Conservation (phyloP, 2,797 vertebrate species). For the Oophaga sylvatica region DNA sequence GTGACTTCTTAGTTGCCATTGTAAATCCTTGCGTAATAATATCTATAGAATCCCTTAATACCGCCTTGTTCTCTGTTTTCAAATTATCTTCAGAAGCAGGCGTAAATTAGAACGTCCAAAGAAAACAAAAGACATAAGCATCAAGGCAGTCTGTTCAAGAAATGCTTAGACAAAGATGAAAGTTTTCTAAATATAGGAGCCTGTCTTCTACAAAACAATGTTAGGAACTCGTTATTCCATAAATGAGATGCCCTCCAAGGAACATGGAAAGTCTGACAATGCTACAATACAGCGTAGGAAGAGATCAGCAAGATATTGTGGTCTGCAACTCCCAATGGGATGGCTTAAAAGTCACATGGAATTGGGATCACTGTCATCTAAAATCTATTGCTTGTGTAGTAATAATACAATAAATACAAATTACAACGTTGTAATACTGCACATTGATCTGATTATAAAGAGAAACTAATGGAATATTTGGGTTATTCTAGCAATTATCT, state of each 20-base stretch:
- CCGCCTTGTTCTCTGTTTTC: constrained; percentile 37
- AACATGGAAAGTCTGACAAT: constrained; percentile 49
- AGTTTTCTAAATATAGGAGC: constrained; percentile 48
- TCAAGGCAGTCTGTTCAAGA: constrained; percentile 23
- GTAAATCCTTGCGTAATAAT: constrained; percentile 35
- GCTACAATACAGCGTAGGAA: constrained; percentile 34
- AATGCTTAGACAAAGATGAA: constrained; percentile 14
- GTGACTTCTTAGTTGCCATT: constrained; percentile 58
- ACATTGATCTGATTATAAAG: background rate
- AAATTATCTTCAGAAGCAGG: constrained; percentile 46
- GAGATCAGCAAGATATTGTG: constrained; percentile 33
- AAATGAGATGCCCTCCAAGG: constrained; percentile 48
- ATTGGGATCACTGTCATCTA: constrained; percentile 30
- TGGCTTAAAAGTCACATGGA: constrained; percentile 49
- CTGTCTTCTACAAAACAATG: constrained; percentile 29
- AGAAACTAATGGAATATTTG: background rate
- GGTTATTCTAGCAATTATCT: background rate
- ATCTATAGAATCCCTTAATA: constrained; percentile 27
- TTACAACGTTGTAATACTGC: background rate
- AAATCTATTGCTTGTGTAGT: constrained; percentile 5
- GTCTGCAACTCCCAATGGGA: constrained; percentile 52
- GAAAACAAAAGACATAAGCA: constrained; percentile 38
- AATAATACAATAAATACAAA: background rate
- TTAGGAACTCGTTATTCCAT: constrained; percentile 42
- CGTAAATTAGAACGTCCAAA: constrained; percentile 45